Evolutionary conservation across 2,888 invertebrate genomes (phyloP), one percentile per base, ranked within the genome.

Genomic region (Euclidia mi): DNA sequence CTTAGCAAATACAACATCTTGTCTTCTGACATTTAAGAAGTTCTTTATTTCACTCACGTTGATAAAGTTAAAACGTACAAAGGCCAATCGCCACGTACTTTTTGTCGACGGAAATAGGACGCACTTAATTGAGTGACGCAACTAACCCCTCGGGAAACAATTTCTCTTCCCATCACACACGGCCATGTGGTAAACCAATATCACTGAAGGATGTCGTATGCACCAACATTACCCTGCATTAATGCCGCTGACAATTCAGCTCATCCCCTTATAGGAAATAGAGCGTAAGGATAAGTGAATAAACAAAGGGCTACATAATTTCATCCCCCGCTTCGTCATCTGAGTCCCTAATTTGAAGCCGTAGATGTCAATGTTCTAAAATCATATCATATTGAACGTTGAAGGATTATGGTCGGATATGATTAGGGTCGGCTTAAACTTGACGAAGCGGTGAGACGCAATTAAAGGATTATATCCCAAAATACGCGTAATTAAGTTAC

Each of bases 241-340:
- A 42, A 28, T 15, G 6, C 9, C 6, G 25, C 17, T 34, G 41
- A 49, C n/a, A 34, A 41, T 45, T 20, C 28, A 10, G 32, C 18
- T 14, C 20, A 41, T 35, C 40, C 41, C 53, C 29, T 37, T 20
- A 41, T 41, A 40, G 35, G 34, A 42, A 42, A 41, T 34, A 18
- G 42, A 20, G 47, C 47, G 46, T 47, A 11, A 42, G 47, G 41
- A 42, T 47, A 41, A 53, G 35, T 35, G 41, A 31, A 34, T 53
- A 46, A 53, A 47, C 41, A 53, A 53, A 32, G 29, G 35, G 18
- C 14, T 14, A 17, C 29, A 11, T 46, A 35, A 46, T 42, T 46
- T 35, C 10, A 18, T 34, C 29, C 46, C 45, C 32, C 41, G 17
- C 18, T 42, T 20, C n/a, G 14, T 43, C 41, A 40, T 45, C 45